phyloP scores from a whole-genome alignment of 2,797 vertebrate genomes.

The Betta splendens region DNA sequence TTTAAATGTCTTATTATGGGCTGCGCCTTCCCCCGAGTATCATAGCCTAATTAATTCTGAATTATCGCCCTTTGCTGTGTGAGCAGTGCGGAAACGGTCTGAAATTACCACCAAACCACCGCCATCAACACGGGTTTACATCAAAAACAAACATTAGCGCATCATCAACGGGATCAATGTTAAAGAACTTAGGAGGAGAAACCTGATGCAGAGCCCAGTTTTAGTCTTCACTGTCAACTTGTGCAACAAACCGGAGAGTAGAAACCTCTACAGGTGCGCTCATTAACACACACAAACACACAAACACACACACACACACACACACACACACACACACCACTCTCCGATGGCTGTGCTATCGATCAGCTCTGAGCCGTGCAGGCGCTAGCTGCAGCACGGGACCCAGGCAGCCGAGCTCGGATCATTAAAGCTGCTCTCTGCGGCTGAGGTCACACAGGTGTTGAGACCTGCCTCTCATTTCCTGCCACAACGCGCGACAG shows the following conservation, averaged over 20 bases:
- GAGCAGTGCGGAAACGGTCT: slow-evolving; percentile 45
- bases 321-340: too few relatives aligned
- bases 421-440: slow-evolving; percentile 64
- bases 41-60: slow-evolving; percentile 74
- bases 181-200: slow-evolving; percentile 31
- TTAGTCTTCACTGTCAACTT: slow-evolving; percentile 30
- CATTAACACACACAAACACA: slow-evolving; percentile 25
- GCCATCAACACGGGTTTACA: slow-evolving; percentile 25
- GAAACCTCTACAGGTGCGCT: slow-evolving; percentile 57
- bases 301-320: slow-evolving; percentile 16
- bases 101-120: slow-evolving; percentile 30
- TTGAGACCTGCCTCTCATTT: slow-evolving; percentile 54
- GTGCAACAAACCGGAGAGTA: slow-evolving; percentile 35
- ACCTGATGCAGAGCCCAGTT: slow-evolving; percentile 35
- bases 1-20: slow-evolving; percentile 79
- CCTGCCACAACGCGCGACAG: slow-evolving; percentile 63
- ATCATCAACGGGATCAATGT: slow-evolving; percentile 38
- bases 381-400: slow-evolving; percentile 24
- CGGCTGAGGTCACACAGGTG: slow-evolving; percentile 68
- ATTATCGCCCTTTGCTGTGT: slow-evolving; percentile 53
- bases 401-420: slow-evolving; percentile 57
- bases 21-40: slow-evolving; percentile 63
- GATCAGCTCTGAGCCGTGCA: slow-evolving; percentile 60
- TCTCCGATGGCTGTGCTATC: slow-evolving; percentile 45
- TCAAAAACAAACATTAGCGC: slow-evolving; percentile 23